Percentiles rank a stretch among this genome's conserved stretches.
phyloP scores from a whole-genome alignment of 2,113 vertebrate genomes.

The Corapipo altera region DNA sequence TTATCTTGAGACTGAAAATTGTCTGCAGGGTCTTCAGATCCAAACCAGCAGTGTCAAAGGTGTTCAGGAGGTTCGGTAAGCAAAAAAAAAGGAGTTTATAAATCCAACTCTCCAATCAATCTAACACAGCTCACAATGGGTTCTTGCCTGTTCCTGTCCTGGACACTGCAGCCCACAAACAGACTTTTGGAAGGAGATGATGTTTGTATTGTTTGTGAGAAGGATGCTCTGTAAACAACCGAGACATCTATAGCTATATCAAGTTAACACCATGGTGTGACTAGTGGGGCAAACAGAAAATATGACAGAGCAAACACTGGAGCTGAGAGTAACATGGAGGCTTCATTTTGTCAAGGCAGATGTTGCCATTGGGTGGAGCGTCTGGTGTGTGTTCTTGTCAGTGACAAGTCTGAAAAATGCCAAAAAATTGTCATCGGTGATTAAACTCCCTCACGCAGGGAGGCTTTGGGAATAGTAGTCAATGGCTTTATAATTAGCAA shows the following conservation, averaged over 20 bases:
- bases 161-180: neutral
- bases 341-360: neutral
- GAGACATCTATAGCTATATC: neutral
- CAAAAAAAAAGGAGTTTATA: neutral
- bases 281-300: neutral
- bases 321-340: neutral
- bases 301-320: neutral
- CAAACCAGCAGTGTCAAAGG: neutral
- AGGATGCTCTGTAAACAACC: neutral
- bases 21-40: neutral
- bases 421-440: slow-evolving; percentile 15
- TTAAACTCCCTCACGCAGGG: slow-evolving; percentile 17
- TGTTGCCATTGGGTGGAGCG: neutral
- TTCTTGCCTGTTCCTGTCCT: neutral
- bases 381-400: slow-evolving; percentile 14
- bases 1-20: neutral
- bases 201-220: neutral
- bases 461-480: slow-evolving; percentile 27
- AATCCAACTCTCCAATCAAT: neutral
- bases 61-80: rapidly evolving
- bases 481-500: slow-evolving; percentile 53
- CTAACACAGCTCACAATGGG: neutral
- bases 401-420: neutral
- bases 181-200: neutral
- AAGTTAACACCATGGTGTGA: neutral